Conservation (phyloP, 2,797 vertebrate genomes). For the Microctenopoma steveboyesi region DNA sequence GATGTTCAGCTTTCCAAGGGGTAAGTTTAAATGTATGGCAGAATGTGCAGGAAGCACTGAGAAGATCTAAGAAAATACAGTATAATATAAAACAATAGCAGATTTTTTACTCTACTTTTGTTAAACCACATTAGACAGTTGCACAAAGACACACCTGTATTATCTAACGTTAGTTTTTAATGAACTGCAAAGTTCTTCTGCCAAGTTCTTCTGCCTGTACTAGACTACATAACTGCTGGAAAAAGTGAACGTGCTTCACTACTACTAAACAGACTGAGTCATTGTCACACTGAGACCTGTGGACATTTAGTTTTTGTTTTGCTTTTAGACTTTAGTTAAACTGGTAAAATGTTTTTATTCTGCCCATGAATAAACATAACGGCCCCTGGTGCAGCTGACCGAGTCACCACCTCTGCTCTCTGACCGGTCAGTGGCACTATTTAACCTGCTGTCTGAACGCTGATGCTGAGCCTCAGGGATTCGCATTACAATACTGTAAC, state of each 20-base stretch:
- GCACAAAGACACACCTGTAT: neutral
- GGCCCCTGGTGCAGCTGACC: neutral
- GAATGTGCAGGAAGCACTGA: neutral
- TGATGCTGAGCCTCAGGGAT: constrained; percentile 10
- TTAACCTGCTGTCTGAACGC: neutral
- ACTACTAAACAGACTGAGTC: too few species aligned
- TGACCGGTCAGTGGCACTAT: neutral
- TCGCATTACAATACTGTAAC: constrained; percentile 5
- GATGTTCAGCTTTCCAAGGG: neutral
- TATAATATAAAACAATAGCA: neutral
- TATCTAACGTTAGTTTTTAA: too few species aligned
- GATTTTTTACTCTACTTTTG: neutral
- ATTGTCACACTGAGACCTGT: too few species aligned
- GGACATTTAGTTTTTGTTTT: too few species aligned
- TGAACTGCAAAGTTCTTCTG: too few species aligned
- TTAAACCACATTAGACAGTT: neutral
- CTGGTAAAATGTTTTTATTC: neutral
- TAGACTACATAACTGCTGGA: too few species aligned
- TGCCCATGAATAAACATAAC: neutral
- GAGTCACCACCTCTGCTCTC: constrained; percentile 2
- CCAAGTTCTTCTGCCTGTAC: too few species aligned
- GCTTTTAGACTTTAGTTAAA: too few species aligned
- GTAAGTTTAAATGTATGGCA: neutral
- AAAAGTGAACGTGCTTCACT: too few species aligned
- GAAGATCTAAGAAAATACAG: neutral